Conservation (phyloP, 1,140 invertebrate species). For the Mamestra configurata region DNA sequence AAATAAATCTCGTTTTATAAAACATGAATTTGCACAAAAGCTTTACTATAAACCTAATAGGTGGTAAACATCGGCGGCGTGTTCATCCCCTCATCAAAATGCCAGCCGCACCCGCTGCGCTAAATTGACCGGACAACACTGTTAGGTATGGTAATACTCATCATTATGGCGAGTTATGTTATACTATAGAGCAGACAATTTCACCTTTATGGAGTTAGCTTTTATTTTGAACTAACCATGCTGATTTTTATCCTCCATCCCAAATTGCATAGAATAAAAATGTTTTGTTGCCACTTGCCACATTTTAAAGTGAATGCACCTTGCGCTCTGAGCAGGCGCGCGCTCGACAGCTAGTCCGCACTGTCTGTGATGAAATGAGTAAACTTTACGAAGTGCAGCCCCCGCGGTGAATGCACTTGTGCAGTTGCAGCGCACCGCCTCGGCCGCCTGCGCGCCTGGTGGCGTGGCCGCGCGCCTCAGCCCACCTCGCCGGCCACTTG, state of each 20-base stretch:
- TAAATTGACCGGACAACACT: conserved; percentile 40
- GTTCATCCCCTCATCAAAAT: conserved; percentile 40
- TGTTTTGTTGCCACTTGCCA: neutral
- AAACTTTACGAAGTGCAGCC: conserved; percentile 48
- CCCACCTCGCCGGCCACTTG: conserved; percentile 78
- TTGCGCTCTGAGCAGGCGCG: neutral
- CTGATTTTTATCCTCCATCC: neutral
- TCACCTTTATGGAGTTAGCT: conserved; percentile 4
- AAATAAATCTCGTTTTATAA: too few species aligned
- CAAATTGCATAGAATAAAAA: neutral
- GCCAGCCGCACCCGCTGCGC: conserved; percentile 47
- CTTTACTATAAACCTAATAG: neutral
- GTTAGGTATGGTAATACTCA: conserved; percentile 35
- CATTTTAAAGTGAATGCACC: neutral
- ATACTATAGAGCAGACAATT: neutral
- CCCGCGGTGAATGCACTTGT: conserved; percentile 60
- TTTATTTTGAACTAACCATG: neutral
- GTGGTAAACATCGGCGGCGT: neutral
- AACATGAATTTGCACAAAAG: neutral
- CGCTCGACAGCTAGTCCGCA: neutral
- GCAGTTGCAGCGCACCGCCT: conserved; percentile 60
- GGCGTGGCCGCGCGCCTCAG: conserved; percentile 68
- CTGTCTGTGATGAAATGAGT: neutral
- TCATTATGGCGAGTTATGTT: conserved; percentile 25
- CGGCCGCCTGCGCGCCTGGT: conserved; percentile 76